A percentile compares a stretch with the other conserved stretches of the same genome.
Evolutionary conservation across 1,140 invertebrate genomes (phyloP).

Genomic region (Caenorhabditis latens): DNA sequence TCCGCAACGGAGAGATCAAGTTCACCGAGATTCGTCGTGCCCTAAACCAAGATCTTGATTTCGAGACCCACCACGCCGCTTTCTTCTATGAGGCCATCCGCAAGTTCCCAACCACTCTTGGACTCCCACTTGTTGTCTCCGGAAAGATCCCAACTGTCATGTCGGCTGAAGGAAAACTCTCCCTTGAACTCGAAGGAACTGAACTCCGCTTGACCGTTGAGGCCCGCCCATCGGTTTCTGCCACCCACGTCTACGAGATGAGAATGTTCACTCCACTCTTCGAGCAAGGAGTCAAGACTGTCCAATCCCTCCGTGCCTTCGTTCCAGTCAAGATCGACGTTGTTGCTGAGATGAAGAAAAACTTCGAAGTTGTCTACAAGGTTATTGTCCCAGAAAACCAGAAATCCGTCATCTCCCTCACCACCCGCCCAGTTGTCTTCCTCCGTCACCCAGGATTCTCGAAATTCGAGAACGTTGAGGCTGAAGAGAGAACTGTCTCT

Average conservation of each 20-base stretch:
- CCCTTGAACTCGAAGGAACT: constrained; percentile 1
- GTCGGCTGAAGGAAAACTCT: constrained; percentile 53
- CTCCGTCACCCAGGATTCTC: constrained; percentile 56
- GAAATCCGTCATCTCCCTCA: constrained; percentile 61
- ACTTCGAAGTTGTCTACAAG: constrained; percentile 44
- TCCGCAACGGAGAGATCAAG: constrained; percentile 64
- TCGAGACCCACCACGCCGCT: constrained; percentile 49
- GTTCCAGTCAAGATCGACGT: constrained; percentile 62
- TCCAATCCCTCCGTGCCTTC: constrained; percentile 58
- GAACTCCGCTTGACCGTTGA: constrained; percentile 52
- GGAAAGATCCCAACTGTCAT: constrained; percentile 61
- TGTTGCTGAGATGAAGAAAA: constrained; percentile 19
- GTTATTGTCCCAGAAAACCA: constrained; percentile 48
- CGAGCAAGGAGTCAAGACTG: constrained; percentile 62
- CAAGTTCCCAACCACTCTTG: constrained; percentile 69
- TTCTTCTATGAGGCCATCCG: constrained; percentile 58
- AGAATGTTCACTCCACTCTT: constrained; percentile 65
- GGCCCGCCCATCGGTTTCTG: constrained; percentile 60
- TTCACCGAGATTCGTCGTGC: constrained; percentile 52
- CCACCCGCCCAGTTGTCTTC: constrained; percentile 64
- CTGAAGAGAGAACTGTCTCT: constrained; percentile 66
- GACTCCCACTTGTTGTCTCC: constrained; percentile 67
- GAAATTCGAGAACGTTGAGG: constrained; percentile 55
- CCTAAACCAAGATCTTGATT: constrained; percentile 33
- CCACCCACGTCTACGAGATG: constrained; percentile 57